Base-by-base conservation (phyloP, 2,888 invertebrate species). In the Dascillus cervinus region DNA sequence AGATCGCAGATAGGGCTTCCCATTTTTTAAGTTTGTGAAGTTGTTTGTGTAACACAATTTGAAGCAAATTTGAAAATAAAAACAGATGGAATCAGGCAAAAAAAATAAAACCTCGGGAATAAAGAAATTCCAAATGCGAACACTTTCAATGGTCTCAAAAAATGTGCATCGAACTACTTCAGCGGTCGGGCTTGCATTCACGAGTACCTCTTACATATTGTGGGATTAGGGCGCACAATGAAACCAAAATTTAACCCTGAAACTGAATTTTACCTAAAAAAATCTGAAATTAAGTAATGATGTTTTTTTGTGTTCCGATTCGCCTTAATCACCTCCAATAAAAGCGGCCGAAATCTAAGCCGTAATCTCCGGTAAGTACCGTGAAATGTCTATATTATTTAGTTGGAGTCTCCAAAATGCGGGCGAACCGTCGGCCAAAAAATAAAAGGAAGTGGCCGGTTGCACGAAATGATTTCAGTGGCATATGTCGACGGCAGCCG, bases 301-400 rank as follows among this genome's bases (percentile, higher is more conserved):
- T 11, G n/a, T 11, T 26, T 13, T 2, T n/a, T 3, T 23, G 4
- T 17, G 30, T 32, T 44, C 44, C 50, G 47, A 52, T 52, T 47
- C 50, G 37, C 36, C 36, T 43, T 52, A 53, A 52, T 58, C 57
- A 56, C 53, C 50, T 53, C 46, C 51, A 54, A 57, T 57, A 58
- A 56, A 50, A 46, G 50, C 52, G 47, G 48, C 52, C 51, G 46
- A 51, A 52, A 53, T 50, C 54, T 44, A 26, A 44, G 46, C 42
- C 45, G 48, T 55, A 56, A 56, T 55, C 55, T 51, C 28, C 48
- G 44, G 56, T 57, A 57, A 58, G 57, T 57, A 58, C 56, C 60
- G 58, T 60, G 53, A 60, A 61, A 61, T 55, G 55, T 59, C 59
- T 54, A 51, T 55, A 60, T 62, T 62, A 61, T 61, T 56, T 56